A percentile compares a stretch with the other conserved stretches of the same genome.
Conservation (phyloP, 2,797 vertebrate species). For the Hylomyscus alleni region DNA sequence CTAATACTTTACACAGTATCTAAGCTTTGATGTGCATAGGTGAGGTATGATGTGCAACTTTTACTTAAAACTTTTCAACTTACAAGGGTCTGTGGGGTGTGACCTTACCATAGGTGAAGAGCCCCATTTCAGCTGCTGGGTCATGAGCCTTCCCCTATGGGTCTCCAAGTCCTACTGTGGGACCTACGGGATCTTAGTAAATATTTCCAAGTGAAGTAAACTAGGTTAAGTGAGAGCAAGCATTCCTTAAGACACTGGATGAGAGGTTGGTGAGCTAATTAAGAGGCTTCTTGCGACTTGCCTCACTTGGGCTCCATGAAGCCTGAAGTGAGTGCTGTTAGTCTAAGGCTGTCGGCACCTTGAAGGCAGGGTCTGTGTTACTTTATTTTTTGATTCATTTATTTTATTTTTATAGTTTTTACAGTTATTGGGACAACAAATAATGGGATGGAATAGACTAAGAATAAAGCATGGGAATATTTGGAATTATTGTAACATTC, state of each 20-base stretch:
- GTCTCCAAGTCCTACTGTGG: background rate
- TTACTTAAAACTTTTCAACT: background rate
- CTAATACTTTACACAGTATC: background rate
- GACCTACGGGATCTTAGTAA: background rate
- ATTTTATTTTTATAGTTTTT: constrained; percentile 8
- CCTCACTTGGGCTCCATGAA: background rate
- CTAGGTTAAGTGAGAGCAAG: background rate
- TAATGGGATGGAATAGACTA: background rate
- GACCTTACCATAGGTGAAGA: background rate
- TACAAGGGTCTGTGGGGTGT: background rate
- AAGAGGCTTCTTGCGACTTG: background rate
- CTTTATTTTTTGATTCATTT: constrained; percentile 1
- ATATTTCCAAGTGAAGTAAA: background rate
- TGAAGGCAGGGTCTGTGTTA: background rate
- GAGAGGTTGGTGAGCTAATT: background rate
- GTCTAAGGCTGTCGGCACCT: background rate
- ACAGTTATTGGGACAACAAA: background rate
- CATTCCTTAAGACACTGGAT: background rate
- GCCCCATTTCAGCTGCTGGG: background rate
- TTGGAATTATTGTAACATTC: constrained; percentile 20
- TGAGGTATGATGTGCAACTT: background rate
- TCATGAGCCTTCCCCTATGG: background rate
- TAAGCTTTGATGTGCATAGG: background rate
- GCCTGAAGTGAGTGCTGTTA: background rate
- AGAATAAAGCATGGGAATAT: background rate